Evolutionary conservation across 1,140 invertebrate species (phyloP).

Genomic region (Callitettix versicolor): DNA sequence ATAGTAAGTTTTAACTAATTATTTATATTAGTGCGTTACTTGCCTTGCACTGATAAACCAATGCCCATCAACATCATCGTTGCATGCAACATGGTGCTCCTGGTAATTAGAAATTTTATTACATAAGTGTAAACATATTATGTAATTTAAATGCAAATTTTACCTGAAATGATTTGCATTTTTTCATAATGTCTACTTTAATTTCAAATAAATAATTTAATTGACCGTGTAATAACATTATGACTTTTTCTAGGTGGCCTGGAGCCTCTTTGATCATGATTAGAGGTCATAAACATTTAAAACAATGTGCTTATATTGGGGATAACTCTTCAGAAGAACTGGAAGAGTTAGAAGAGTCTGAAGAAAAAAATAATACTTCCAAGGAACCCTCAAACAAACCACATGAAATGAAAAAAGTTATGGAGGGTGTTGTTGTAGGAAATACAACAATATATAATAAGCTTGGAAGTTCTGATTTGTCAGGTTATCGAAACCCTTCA

Average conservation of each 20-base stretch:
- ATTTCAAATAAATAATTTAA: background rate
- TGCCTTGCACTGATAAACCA: too few species aligned
- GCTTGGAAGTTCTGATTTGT: background rate
- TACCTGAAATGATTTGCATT: background rate
- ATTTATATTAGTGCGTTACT: too few species aligned
- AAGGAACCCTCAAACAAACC: conserved; percentile 17
- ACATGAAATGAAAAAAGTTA: conserved; percentile 23
- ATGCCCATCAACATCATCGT: too few species aligned
- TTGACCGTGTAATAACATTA: background rate
- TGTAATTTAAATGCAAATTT: too few species aligned
- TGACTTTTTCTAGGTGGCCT: conserved; percentile 50
- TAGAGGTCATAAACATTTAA: conserved; percentile 59
- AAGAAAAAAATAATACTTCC: conserved; percentile 23
- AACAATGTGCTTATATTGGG: conserved; percentile 69
- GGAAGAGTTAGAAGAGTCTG: conserved; percentile 47
- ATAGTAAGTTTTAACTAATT: too few species aligned
- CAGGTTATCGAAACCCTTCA: background rate
- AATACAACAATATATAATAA: background rate
- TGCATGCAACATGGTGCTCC: too few species aligned
- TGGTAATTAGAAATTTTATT: too few species aligned
- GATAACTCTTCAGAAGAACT: conserved; percentile 62
- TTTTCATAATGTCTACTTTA: background rate
- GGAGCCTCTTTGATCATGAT: conserved; percentile 65
- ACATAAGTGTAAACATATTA: too few species aligned
- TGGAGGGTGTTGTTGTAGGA: background rate